Conservation (phyloP, 2,113 vertebrate species). For the Colossoma macropomum region DNA sequence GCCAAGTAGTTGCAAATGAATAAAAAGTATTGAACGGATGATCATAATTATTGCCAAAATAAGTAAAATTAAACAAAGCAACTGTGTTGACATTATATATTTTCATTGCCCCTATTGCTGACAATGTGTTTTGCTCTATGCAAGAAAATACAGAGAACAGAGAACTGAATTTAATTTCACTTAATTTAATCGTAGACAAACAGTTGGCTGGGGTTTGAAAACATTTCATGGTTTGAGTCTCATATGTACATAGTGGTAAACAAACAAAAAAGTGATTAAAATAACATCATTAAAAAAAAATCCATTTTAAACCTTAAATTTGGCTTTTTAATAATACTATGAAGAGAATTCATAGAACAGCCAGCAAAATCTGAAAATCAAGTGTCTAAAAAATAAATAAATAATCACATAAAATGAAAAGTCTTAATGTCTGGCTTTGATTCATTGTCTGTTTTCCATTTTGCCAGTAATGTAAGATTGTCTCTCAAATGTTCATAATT, state of each 20-base stretch:
- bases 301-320: conserved; percentile 17
- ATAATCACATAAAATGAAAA: conserved; percentile 70
- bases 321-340: conserved; percentile 17
- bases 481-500: conserved; percentile 77
- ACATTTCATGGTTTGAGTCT: conserved; percentile 25
- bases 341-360: conserved; percentile 26
- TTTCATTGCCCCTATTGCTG: too few relatives aligned
- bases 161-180: conserved; percentile 37
- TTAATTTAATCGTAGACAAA: conserved; percentile 50
- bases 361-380: conserved; percentile 21
- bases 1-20: too few relatives aligned
- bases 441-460: conserved; percentile 66
- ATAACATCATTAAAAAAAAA: conserved; percentile 30
- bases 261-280: not conserved
- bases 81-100: too few relatives aligned
- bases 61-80: too few relatives aligned
- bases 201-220: not conserved
- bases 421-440: conserved; percentile 75
- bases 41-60: too few relatives aligned
- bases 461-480: conserved; percentile 72
- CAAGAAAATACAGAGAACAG: conserved; percentile 36
- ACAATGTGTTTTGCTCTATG: not conserved
- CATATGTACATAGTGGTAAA: conserved; percentile 42
- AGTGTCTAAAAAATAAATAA: conserved; percentile 74
- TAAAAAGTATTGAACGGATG: too few relatives aligned